Evolutionary conservation across 2,888 invertebrate species (phyloP).

Genomic region (Argyra leucocephala): DNA sequence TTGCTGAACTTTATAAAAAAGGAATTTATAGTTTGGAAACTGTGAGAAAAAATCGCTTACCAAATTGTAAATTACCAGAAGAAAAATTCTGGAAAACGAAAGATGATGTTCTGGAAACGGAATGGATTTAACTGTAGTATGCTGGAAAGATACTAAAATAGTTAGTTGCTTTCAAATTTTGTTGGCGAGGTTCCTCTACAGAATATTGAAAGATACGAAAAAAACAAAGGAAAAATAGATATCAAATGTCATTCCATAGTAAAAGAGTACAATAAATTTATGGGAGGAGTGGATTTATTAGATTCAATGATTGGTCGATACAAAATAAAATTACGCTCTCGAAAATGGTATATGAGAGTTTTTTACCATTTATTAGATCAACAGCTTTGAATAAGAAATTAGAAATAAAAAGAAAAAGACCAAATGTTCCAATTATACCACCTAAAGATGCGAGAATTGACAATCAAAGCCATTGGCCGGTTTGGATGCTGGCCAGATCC

Average conservation of each 20-base stretch:
- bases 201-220: slow-evolving; percentile 17
- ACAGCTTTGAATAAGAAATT: too few species aligned
- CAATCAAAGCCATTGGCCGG: too few species aligned
- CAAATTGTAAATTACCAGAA: slow-evolving; percentile 8
- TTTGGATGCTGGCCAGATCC: too few species aligned
- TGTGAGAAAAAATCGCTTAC: slow-evolving; percentile 9
- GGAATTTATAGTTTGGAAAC: slow-evolving; percentile 15
- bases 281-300: slow-evolving; percentile 19
- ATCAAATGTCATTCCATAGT: slow-evolving; percentile 18
- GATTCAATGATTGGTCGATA: slow-evolving; percentile 20
- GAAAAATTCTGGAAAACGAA: slow-evolving; percentile 11
- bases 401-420: too few species aligned
- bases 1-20: background rate
- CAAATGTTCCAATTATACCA: too few species aligned
- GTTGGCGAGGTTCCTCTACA: slow-evolving; percentile 17
- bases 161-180: slow-evolving; percentile 19
- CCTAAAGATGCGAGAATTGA: too few species aligned
- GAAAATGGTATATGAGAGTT: slow-evolving; percentile 17
- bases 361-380: slow-evolving; percentile 19
- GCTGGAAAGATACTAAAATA: slow-evolving; percentile 12
- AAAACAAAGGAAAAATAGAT: slow-evolving; percentile 13
- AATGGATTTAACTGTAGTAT: slow-evolving; percentile 10
- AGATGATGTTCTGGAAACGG: too few species aligned
- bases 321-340: slow-evolving; percentile 19
- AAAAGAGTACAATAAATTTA: slow-evolving; percentile 15